These are phyloP conservation scores for Esox niger DNA, from an alignment of 2,113 vertebrate genomes.

Conservation along the genomic window DNA sequence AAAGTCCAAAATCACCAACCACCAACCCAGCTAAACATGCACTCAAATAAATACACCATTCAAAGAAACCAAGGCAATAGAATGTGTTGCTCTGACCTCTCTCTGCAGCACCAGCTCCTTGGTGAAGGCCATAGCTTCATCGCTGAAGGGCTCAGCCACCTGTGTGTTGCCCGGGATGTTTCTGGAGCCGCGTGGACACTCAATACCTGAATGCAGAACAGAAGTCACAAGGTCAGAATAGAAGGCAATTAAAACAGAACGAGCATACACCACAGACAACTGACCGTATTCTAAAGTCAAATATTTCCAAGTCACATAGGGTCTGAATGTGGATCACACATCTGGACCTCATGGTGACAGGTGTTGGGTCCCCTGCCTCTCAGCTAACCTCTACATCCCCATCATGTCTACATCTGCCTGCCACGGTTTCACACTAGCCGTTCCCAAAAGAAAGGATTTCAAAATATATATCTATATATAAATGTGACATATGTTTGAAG, in stretches of 20 bases:
- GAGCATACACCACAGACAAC: not conserved
- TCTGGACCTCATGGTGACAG: too few species aligned
- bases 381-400: too few species aligned
- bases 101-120: slow-evolving; percentile 95
- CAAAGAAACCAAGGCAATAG: slow-evolving; percentile 1
- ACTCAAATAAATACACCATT: not conserved
- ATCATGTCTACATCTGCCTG: too few species aligned
- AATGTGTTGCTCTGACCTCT: slow-evolving; percentile 79
- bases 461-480: too few species aligned
- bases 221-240: slow-evolving; percentile 22
- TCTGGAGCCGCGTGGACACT: slow-evolving; percentile 90
- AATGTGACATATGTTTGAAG: too few species aligned
- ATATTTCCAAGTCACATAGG: too few species aligned
- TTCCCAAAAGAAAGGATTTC: too few species aligned
- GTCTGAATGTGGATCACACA: too few species aligned
- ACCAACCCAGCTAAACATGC: not conserved
- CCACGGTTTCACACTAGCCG: too few species aligned
- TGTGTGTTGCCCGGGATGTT: slow-evolving; percentile 83
- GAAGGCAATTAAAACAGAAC: slow-evolving; percentile 22
- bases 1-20: not conserved
- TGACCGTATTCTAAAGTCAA: too few species aligned
- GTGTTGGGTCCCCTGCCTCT: too few species aligned
- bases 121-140: slow-evolving; percentile 91
- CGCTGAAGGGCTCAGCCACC: slow-evolving; percentile 92
- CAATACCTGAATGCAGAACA: slow-evolving; percentile 79